Evolutionary conservation across 2,888 invertebrate species (phyloP).

Genomic region (Lithodes maja): DNA sequence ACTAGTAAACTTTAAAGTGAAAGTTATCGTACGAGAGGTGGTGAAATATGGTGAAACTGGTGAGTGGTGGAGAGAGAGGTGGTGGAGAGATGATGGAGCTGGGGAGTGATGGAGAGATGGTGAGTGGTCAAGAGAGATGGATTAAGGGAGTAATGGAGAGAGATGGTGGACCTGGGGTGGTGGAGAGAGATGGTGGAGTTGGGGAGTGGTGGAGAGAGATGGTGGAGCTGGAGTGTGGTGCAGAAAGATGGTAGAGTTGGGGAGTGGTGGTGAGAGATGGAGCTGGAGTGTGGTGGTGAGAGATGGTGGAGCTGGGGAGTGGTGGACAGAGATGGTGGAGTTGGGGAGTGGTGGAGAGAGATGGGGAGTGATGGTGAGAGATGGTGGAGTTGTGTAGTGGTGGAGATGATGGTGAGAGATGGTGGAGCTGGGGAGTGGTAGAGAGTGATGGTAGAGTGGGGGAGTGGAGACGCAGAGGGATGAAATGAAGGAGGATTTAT

Average conservation of each 20-base stretch:
- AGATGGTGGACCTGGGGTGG: neutral
- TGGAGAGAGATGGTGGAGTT: neutral
- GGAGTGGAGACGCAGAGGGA: neutral
- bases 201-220: neutral
- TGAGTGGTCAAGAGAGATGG: neutral
- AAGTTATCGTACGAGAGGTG: neutral
- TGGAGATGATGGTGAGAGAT: slow-evolving; percentile 7
- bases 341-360: neutral
- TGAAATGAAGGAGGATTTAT: neutral
- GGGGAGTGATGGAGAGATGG: neutral
- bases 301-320: neutral
- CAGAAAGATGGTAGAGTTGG: neutral
- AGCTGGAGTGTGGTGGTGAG: neutral
- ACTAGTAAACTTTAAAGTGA: no score
- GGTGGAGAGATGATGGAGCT: neutral
- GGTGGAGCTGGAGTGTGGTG: neutral
- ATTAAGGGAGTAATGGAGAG: neutral
- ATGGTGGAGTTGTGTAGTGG: neutral
- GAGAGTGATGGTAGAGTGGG: neutral
- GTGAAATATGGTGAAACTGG: neutral
- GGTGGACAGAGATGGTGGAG: neutral
- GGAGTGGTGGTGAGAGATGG: no score
- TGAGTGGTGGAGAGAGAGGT: neutral
- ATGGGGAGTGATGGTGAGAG: neutral
- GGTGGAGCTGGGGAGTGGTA: no score